A percentile compares a stretch with the other conserved stretches of the same genome.
phyloP scores from a whole-genome alignment of 2,888 invertebrate species.

The Dinocampus coccinellae region DNA sequence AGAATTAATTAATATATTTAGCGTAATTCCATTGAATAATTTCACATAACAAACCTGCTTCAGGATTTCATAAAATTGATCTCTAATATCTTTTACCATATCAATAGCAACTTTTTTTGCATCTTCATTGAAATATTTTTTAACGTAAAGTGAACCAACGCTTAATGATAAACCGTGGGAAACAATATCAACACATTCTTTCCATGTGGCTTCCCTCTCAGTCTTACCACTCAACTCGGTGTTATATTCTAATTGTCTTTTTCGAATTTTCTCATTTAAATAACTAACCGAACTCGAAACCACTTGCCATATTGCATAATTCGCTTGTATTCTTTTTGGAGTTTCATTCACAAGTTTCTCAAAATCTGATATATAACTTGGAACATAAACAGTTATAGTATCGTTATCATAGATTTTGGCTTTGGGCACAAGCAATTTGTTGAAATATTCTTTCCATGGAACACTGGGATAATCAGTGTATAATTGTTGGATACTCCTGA shows the following conservation, averaged over 20 bases:
- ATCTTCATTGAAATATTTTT: conserved; percentile 76
- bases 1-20: no score
- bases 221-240: conserved; percentile 86
- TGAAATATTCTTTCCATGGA: conserved; percentile 88
- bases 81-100: conserved; percentile 88
- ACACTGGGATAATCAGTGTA: conserved; percentile 81
- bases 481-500: conserved; percentile 85
- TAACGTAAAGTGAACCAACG: conserved; percentile 86
- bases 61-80: conserved; percentile 85
- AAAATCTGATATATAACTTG: conserved; percentile 81
- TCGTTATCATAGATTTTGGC: conserved; percentile 78
- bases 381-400: conserved; percentile 86
- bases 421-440: conserved; percentile 80
- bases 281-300: conserved; percentile 86
- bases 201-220: conserved; percentile 90
- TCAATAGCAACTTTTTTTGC: conserved; percentile 84
- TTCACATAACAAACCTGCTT: conserved; percentile 69
- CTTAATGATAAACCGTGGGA: conserved; percentile 48
- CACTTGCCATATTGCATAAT: conserved; percentile 94
- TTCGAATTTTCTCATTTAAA: conserved; percentile 82
- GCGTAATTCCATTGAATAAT: no score
- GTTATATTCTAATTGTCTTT: conserved; percentile 84
- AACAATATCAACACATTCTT: conserved; percentile 88
- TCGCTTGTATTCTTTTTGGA: conserved; percentile 80
- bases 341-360: conserved; percentile 74